Conservation (phyloP, 2,113 vertebrate species). For the Empidonax traillii region DNA sequence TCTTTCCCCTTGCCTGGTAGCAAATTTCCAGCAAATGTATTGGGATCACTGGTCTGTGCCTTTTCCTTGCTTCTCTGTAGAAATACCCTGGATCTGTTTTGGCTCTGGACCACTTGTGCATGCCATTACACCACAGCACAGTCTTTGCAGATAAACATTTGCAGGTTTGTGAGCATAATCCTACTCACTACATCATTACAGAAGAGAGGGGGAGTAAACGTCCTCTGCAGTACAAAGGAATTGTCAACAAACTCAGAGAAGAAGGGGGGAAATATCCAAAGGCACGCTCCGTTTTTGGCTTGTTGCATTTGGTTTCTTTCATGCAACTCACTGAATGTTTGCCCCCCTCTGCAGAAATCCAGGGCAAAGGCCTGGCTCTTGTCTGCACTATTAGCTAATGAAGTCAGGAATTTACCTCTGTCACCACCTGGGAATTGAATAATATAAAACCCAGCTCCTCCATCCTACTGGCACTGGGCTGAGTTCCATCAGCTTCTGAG, state of each 20-base stretch:
- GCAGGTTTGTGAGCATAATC: neutral
- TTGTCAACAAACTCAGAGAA: neutral
- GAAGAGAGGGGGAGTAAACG: neutral
- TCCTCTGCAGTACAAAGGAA: neutral
- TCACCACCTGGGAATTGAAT: conserved; percentile 37
- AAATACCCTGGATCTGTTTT: neutral
- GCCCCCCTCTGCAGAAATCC: neutral
- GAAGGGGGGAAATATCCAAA: neutral
- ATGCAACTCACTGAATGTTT: neutral
- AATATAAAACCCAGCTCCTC: neutral
- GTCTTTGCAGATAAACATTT: neutral
- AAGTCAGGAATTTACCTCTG: conserved; percentile 38
- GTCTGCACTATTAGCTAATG: neutral
- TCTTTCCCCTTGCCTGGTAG: neutral
- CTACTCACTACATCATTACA: neutral
- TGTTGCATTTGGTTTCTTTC: neutral
- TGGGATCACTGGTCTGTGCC: neutral
- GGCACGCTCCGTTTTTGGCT: neutral
- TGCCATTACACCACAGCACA: neutral
- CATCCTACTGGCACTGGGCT: neutral
- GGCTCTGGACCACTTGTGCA: neutral
- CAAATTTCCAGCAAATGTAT: neutral
- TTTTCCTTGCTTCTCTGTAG: neutral
- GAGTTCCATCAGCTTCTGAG: conserved; percentile 21
- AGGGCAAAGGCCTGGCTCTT: neutral